A percentile compares a stretch with the other conserved stretches of the same genome.
Evolutionary conservation across 2,113 vertebrate genomes (phyloP).

Genomic region (Scytalopus superciliaris): DNA sequence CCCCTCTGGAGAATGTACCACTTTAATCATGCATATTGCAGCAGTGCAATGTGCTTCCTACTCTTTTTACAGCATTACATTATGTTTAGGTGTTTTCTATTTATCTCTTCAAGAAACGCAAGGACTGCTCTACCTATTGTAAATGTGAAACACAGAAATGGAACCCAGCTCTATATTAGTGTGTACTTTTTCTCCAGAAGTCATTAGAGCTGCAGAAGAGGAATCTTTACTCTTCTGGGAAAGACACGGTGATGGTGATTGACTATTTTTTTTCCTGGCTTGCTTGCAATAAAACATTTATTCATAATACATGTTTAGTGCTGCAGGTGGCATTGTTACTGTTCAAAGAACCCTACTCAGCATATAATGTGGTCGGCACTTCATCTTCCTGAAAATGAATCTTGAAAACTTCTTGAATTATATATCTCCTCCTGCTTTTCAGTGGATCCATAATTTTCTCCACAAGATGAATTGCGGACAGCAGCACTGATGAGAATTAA

Average conservation of each 20-base stretch:
- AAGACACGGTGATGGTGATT: not conserved
- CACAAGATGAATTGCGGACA: conserved; percentile 29
- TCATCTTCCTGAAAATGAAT: conserved; percentile 65
- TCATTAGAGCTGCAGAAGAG: not conserved
- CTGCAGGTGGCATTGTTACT: conserved; percentile 73
- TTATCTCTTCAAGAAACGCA: not conserved
- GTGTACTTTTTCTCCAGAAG: not conserved
- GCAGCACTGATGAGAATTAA: conserved; percentile 63
- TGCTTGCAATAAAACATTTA: conserved; percentile 46
- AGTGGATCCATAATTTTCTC: conserved; percentile 54
- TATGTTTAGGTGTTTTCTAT: not conserved
- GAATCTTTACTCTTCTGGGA: conserved; percentile 21
- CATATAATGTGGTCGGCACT: conserved; percentile 25
- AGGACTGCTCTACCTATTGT: not conserved
- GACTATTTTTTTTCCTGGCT: not conserved
- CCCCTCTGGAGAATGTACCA: not conserved
- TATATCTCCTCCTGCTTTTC: conserved; percentile 60
- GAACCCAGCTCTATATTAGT: not conserved
- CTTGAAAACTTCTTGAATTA: conserved; percentile 72
- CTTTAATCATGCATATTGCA: not conserved
- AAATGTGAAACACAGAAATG: not conserved
- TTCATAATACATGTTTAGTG: conserved; percentile 60
- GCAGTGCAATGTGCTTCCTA: not conserved
- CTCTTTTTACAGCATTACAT: not conserved
- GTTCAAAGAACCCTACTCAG: conserved; percentile 63